Evolutionary conservation across 1,140 invertebrate genomes (phyloP), one percentile per base, ranked within the genome.

Genomic region (Dinoponera quadriceps): DNA sequence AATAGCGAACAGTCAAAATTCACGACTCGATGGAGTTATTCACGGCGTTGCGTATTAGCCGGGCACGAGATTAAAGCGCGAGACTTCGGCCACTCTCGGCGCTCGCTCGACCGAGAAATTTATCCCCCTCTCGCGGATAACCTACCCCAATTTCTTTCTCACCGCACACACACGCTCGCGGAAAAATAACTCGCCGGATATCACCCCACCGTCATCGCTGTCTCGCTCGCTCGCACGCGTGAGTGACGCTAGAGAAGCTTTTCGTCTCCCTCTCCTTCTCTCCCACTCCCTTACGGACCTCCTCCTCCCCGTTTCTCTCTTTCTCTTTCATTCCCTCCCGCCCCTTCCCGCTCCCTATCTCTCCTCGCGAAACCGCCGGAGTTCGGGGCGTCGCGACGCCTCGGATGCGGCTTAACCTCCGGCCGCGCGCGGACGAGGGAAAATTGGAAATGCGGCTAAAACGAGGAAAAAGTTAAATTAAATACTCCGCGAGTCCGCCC

Each of bases 381-480:
- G 44, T 77, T 44, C 7, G 71, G 59, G 60, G 38, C 29, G 49
- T 55, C 74, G 51, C 27, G 59, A 55, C 68, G 83, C 74, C 73
- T 60, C 33, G 27, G 71, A 27, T 55, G 71, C 63, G 60, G 75
- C 66, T 78, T 85, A 87, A 73, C 83, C 82, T 81, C 57, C 77
- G 48, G 73, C 65, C 63, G 14, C 73, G 49, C 33, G 38, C 38
- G 65, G 44, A 38, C 49, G 54, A 68, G 77, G 77, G 83, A 90
- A 90, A 89, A 90, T 90, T 90, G 89, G 84, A 89, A 90, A 90
- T 85, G 85, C 84, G 83, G 84, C 87, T 86, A 90, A 90, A 90
- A 90, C 71, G 89, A 86, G 82, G 84, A 90, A 89, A 90, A 90
- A 90, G 87, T 90, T 89, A 90, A 90, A 90, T 90, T 90, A 90